Percentiles rank a stretch among this genome's conserved stretches.
These are phyloP conservation scores for Thermophis baileyi DNA, from an alignment of 2,113 vertebrate genomes.

Conservation along the genomic window DNA sequence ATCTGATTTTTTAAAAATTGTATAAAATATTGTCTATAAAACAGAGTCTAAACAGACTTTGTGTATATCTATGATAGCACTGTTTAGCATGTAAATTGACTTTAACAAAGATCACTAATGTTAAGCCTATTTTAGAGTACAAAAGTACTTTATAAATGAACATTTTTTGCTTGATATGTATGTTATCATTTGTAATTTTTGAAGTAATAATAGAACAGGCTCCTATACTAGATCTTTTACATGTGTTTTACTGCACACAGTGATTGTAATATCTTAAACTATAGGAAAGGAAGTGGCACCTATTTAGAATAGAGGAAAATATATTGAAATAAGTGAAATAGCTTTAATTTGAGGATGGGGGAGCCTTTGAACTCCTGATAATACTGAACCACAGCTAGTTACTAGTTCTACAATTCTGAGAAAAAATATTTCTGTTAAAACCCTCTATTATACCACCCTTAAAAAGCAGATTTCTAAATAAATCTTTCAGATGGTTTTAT, in stretches of 20 bases:
- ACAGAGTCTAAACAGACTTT: neutral
- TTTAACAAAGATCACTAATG: neutral
- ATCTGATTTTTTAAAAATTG: neutral
- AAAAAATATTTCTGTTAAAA: conserved; percentile 14
- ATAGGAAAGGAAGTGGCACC: neutral
- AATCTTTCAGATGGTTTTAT: neutral
- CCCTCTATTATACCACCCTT: neutral
- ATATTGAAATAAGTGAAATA: neutral
- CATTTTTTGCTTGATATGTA: neutral
- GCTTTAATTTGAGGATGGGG: neutral
- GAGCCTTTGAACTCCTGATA: neutral
- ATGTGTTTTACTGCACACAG: neutral
- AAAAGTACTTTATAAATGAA: neutral
- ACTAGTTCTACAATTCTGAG: conserved; percentile 9
- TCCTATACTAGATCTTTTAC: neutral
- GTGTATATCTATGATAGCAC: neutral
- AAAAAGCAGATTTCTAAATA: neutral
- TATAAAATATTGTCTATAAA: neutral
- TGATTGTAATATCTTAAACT: neutral
- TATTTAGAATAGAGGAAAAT: neutral
- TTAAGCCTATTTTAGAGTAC: neutral
- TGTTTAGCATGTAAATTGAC: neutral
- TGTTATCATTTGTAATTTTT: neutral
- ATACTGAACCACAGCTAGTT: neutral
- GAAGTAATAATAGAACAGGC: neutral